Base-by-base conservation (phyloP, 1,140 invertebrate species). In the Mactra quadrangularis region DNA sequence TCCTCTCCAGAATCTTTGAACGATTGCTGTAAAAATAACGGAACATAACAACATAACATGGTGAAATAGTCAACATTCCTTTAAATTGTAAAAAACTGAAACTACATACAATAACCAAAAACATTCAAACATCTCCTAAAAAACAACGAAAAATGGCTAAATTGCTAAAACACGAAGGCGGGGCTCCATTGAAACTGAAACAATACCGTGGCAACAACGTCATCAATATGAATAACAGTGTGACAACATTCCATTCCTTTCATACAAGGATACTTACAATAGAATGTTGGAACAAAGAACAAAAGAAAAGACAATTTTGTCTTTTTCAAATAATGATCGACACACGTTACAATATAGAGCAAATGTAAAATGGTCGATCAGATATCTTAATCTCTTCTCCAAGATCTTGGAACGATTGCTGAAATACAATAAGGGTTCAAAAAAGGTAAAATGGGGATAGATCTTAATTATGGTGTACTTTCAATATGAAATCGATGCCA, bases 321-420 rank as follows among this genome's bases (percentile, higher is more conserved):
- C 91, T 87, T 90, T 92, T 86, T 92, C 92, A 89, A 93, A 92
- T 50, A 93, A 84, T 62, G 92, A 93, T 11, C 91, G 83, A 87
- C 91, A 92, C 29, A 92, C 91, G 83, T 92, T 92, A 86, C 88
- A 90, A 85, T 90, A 90, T 19, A 90, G 83, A 83, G 86, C 88
- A 77, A 91, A 93, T 41, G 92, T 91, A 87, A 94, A 94, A 83
- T 94, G 92, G 75, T 93, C 92, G 64, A 90, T 90, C 33, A 93
- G 85, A 81, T 93, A 93, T 29, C 89, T 87, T 33, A 93, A 85
- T 22, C 91, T 82, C 41, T 85, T 81, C 57, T 92, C 90, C 72
- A 92, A 82, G 57, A 91, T 91, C 86, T 91, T 92, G 1, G 90
- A 91, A 77, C 92, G 92, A 70, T 92, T 90, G 87, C 92, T 92